Percentiles rank a stretch among this genome's conserved stretches.
These are phyloP conservation scores for Nephila pilipes DNA, from an alignment of 1,140 invertebrate genomes.

Conservation along the genomic window DNA sequence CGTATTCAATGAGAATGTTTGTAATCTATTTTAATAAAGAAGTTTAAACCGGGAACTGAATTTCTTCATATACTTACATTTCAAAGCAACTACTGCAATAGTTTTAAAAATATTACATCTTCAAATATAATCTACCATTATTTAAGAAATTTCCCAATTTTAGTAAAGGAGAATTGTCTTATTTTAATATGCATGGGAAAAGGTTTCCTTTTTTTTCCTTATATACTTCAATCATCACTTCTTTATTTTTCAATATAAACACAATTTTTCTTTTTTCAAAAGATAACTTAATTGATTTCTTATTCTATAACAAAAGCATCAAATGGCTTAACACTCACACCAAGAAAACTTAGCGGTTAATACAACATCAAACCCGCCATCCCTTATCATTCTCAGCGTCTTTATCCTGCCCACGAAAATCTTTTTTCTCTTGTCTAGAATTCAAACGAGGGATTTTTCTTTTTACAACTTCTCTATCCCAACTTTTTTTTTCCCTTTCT, in stretches of 20 bases:
- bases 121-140: no score
- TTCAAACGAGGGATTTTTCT: neutral
- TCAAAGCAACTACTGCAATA: no score
- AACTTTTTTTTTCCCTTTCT: neutral
- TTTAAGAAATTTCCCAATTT: no score
- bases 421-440: neutral
- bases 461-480: constrained; percentile 4
- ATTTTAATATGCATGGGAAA: no score
- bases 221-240: neutral
- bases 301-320: neutral
- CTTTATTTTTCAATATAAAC: neutral
- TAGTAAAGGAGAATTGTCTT: no score
- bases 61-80: no score
- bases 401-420: neutral
- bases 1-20: no score
- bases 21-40: no score
- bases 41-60: no score
- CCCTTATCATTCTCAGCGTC: neutral
- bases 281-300: neutral
- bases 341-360: neutral
- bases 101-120: no score
- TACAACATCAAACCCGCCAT: neutral
- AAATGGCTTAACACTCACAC: neutral
- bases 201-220: no score
- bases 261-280: neutral